These are phyloP conservation scores for Siphamia tubifer DNA, from an alignment of 2,113 vertebrate genomes.

Conservation along the genomic window DNA sequence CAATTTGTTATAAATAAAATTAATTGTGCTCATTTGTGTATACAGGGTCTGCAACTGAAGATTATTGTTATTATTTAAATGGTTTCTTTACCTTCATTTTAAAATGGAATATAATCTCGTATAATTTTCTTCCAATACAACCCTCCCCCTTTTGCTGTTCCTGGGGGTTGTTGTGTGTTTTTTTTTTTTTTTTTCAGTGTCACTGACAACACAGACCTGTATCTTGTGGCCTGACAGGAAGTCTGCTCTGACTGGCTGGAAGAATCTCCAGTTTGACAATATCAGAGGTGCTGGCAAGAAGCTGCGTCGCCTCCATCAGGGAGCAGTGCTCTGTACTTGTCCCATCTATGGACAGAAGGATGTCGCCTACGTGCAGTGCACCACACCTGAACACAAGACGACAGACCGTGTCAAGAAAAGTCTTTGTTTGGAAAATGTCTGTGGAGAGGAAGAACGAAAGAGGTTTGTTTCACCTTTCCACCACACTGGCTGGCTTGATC, in stretches of 20 bases:
- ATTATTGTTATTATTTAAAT: too few species aligned
- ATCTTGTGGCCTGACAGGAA: constrained; percentile 86
- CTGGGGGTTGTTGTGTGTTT: not conserved
- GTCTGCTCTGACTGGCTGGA: constrained; percentile 84
- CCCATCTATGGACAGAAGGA: constrained; percentile 93
- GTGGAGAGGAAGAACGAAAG: not conserved
- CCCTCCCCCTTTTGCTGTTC: not conserved
- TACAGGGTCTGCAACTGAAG: too few species aligned
- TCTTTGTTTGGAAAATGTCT: not conserved
- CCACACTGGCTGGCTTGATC: constrained; percentile 93
- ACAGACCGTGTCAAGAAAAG: not conserved
- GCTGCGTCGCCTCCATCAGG: constrained; percentile 91
- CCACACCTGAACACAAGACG: constrained; percentile 83
- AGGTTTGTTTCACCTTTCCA: constrained; percentile 87
- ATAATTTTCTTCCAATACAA: too few species aligned
- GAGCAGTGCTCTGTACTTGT: constrained; percentile 94
- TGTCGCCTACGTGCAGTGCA: constrained; percentile 87
- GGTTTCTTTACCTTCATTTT: too few species aligned
- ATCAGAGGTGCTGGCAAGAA: constrained; percentile 86
- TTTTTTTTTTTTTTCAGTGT: not conserved
- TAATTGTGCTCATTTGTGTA: too few species aligned
- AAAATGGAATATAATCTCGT: too few species aligned
- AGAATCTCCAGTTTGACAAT: constrained; percentile 91
- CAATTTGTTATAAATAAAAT: too few species aligned
- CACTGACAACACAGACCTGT: constrained; percentile 80